Percentiles rank a stretch among this genome's conserved stretches.
phyloP scores from a whole-genome alignment of 2,888 invertebrate species.

The Cheilosia variabilis region DNA sequence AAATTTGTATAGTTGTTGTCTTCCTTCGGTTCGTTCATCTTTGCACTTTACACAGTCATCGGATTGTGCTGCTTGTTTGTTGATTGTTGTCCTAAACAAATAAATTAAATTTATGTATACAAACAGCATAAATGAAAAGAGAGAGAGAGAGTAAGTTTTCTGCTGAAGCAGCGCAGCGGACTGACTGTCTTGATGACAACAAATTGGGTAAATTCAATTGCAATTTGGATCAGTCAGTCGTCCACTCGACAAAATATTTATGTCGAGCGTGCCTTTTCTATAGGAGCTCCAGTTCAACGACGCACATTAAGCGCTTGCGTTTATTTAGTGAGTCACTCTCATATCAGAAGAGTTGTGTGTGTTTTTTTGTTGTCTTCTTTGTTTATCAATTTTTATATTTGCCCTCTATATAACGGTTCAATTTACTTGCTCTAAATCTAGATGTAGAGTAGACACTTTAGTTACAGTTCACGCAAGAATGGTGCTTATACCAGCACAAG shows the following conservation, averaged over 20 bases:
- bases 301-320: constrained; percentile 34
- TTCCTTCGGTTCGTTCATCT: constrained; percentile 54
- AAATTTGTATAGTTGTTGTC: background rate
- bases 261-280: constrained; percentile 52
- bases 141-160: constrained; percentile 15
- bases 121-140: constrained; percentile 14
- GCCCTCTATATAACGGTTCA: constrained; percentile 32
- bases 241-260: constrained; percentile 43
- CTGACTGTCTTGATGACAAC: constrained; percentile 1
- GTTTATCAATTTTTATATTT: constrained; percentile 38
- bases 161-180: background rate
- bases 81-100: constrained; percentile 21
- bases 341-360: background rate
- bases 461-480: constrained; percentile 9
- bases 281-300: constrained; percentile 48
- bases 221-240: constrained; percentile 46
- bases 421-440: constrained; percentile 51
- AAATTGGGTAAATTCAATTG: constrained; percentile 54
- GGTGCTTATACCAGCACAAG: background rate
- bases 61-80: background rate
- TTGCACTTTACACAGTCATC: constrained; percentile 14
- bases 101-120: constrained; percentile 37
- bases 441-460: constrained; percentile 11
- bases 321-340: constrained; percentile 63
- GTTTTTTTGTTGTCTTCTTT: constrained; percentile 38